Evolutionary conservation across 2,113 vertebrate species (phyloP).

Genomic region (Sphyrna mokarran): DNA sequence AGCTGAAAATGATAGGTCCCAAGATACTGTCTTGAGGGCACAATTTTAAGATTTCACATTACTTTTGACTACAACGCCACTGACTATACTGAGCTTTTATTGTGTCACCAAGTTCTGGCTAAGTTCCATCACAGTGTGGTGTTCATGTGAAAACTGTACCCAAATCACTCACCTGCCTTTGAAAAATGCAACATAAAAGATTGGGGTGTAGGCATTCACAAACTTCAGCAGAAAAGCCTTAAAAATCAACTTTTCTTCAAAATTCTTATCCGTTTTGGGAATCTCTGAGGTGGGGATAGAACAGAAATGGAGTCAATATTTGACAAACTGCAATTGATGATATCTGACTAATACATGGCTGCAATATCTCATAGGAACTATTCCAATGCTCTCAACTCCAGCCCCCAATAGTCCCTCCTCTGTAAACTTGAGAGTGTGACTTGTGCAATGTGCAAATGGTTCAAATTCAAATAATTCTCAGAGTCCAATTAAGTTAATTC

Average conservation of each 20-base stretch:
- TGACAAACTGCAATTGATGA: neutral
- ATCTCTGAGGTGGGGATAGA: slow-evolving; percentile 68
- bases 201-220: slow-evolving; percentile 91
- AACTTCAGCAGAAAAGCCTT: slow-evolving; percentile 95
- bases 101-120: neutral
- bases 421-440: neutral
- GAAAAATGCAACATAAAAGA: slow-evolving; percentile 96
- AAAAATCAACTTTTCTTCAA: slow-evolving; percentile 86
- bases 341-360: neutral
- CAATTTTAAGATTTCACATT: too few relatives aligned
- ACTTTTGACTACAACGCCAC: too few relatives aligned
- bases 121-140: neutral
- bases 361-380: neutral
- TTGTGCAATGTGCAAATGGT: neutral
- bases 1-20: neutral
- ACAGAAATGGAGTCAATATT: neutral
- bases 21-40: neutral
- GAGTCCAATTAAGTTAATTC: neutral
- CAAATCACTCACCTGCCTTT: slow-evolving; percentile 75
- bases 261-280: slow-evolving; percentile 94
- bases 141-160: too few relatives aligned
- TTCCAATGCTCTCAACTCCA: neutral
- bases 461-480: neutral
- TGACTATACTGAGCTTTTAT: neutral
- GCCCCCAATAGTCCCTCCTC: neutral